Evolutionary conservation across 1,140 invertebrate genomes (phyloP), one percentile per base, ranked within the genome.

Genomic region (Leptopilina boulardi): DNA sequence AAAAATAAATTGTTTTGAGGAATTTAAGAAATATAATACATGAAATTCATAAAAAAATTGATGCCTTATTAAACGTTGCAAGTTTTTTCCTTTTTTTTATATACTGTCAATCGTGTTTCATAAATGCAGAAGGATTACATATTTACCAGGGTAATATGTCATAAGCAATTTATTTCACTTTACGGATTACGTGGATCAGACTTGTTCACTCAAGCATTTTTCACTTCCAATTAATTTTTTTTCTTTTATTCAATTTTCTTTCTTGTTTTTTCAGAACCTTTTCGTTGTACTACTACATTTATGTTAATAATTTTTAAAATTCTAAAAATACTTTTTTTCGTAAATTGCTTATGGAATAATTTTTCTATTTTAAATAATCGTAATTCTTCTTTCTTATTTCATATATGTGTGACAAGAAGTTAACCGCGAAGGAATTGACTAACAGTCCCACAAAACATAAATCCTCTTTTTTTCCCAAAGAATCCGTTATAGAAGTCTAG

Each of bases 161-260:
- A 72, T 74, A 75, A 78, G 82, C 74, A 77, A 83, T 83, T 84
- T 81, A 82, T 81, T 82, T 80, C 76, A 81, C 77, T 76, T 75
- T 74, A 76, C 77, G 80, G 76, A 83, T 84, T 82, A 77, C 79
- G 82, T 82, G 80, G 81, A 79, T 83, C 81, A 83, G 79, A 79
- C 80, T 73, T 77, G 77, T 77, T 76, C 78, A 80, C 79, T 75
- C 79, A 75, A 77, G 73, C 51, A 66, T 18, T 18, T 19, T 26
- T 66, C 23, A 26, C 26, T 66, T 26, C 23, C 59, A 66, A 66
- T 66, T 66, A n/a, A 15, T 2, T 30, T 66, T 66, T 30, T 30
- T 30, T 26, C 15, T 59, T 59, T 59, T 30, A n/a, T 59, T 2
- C 13, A 11, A 13, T 59, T 59, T 66, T 15, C 47, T 42, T 42